Evolutionary conservation across 2,888 invertebrate species (phyloP).

Genomic region (Xestia c-nigrum): DNA sequence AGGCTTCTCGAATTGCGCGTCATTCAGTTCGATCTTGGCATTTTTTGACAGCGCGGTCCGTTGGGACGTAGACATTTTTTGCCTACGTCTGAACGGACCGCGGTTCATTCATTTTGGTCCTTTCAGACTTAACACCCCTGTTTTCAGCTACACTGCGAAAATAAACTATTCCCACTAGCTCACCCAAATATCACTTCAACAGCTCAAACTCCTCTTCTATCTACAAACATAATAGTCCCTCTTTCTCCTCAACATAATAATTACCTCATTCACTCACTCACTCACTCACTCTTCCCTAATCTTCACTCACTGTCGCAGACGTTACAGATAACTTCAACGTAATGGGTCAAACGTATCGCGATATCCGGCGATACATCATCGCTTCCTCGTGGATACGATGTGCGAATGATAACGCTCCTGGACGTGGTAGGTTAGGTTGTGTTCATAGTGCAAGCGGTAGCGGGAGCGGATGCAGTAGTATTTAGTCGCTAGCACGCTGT

Average conservation of each 20-base stretch:
- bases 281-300: conserved; percentile 42
- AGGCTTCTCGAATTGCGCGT: no score
- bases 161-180: background rate
- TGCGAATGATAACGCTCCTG: conserved; percentile 64
- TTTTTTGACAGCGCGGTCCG: no score
- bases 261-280: conserved; percentile 41
- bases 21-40: background rate
- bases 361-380: conserved; percentile 68
- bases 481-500: background rate
- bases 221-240: background rate
- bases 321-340: conserved; percentile 44
- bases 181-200: background rate
- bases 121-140: no score
- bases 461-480: background rate
- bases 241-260: conserved; percentile 9
- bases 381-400: conserved; percentile 68
- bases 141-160: background rate
- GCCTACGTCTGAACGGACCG: no score
- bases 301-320: conserved; percentile 33
- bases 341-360: conserved; percentile 61
- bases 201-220: background rate
- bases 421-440: conserved; percentile 37
- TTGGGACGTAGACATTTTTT: no score
- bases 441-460: background rate
- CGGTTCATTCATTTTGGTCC: no score